Base-by-base conservation (phyloP, 2,113 vertebrate species). In the Gyps fulvus region DNA sequence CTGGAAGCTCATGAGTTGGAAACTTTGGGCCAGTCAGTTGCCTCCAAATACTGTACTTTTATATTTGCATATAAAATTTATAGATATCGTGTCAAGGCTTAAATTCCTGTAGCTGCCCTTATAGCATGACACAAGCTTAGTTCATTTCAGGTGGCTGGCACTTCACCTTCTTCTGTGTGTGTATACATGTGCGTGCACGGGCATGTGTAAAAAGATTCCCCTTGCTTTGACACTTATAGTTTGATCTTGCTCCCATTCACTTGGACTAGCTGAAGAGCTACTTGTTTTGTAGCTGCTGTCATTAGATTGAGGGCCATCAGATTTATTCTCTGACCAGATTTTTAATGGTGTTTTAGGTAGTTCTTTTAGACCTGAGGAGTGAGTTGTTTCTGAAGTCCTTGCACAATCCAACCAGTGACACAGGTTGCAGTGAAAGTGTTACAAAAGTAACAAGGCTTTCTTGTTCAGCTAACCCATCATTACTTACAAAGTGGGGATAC, bases 111-210 rank as follows among this genome's bases (percentile, higher is more conserved):
- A 57, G 2, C 42, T 89, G 40, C 17, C 34, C 8, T 76, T 82
- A 27, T 11, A 65, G 29, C 13, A 58, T 58, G 21, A 36, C 4
- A 2, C 38, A 58, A 72, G 3, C 67, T 43, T 52, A 32, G 5
- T 50, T 43, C 3, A 59, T 74, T 70, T 87, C 16, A 81, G 2
- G 2, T 55, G 11, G 7, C 16, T 89, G 18, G 16, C 11, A 0
- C 0, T 73, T 82, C 38, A 66, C 57, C 7, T 12, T 25, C 11
- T 3, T 86, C 3, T 36, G 5, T 47, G 11, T 50, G 17, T 34
- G 2, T 49, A 8, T 32, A 9, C 1, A 0, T 38, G 3, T 42
- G 7, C 34, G 7, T 10, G 4, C 3, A 0, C 2, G 5, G 5
- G 1, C 21, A 5, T 9, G 3, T n/a, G 23, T 38, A 17, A 55